These are phyloP conservation scores for Stegodyphus dumicola DNA, from an alignment of 1,140 invertebrate genomes.

Conservation along the genomic window DNA sequence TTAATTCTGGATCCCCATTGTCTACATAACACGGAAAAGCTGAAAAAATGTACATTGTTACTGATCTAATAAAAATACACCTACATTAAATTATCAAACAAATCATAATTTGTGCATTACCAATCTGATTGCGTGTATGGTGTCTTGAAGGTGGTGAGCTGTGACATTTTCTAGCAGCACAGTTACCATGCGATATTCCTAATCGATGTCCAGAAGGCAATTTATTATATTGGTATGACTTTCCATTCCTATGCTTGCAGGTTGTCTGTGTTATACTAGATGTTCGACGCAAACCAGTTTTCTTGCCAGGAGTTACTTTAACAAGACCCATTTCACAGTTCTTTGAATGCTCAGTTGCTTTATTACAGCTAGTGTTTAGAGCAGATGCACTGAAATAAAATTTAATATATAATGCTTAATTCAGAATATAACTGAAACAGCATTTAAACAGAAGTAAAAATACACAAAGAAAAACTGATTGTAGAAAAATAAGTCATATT, in stretches of 20 bases:
- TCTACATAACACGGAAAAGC: constrained; percentile 58
- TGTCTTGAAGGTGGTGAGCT: constrained; percentile 31
- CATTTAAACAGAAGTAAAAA: too few species aligned
- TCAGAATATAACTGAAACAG: too few species aligned
- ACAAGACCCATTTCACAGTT: background rate
- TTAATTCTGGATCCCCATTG: constrained; percentile 79
- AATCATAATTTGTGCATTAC: background rate
- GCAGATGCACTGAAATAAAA: constrained; percentile 43
- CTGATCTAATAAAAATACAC: background rate
- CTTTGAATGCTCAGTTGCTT: constrained; percentile 49
- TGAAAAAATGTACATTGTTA: background rate
- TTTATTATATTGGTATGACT: constrained; percentile 34
- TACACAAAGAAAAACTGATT: too few species aligned
- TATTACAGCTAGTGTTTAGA: constrained; percentile 30
- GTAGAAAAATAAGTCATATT: too few species aligned
- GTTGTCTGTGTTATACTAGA: constrained; percentile 24
- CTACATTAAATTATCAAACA: background rate
- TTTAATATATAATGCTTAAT: too few species aligned
- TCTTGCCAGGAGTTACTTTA: constrained; percentile 34
- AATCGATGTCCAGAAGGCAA: constrained; percentile 11
- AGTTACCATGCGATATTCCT: constrained; percentile 35
- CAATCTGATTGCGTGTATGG: constrained; percentile 34
- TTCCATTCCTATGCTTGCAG: constrained; percentile 39
- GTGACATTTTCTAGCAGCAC: constrained; percentile 19
- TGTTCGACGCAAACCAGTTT: constrained; percentile 24